These are phyloP conservation scores for Theocolax elegans DNA, from an alignment of 1,140 invertebrate genomes.

Conservation along the genomic window DNA sequence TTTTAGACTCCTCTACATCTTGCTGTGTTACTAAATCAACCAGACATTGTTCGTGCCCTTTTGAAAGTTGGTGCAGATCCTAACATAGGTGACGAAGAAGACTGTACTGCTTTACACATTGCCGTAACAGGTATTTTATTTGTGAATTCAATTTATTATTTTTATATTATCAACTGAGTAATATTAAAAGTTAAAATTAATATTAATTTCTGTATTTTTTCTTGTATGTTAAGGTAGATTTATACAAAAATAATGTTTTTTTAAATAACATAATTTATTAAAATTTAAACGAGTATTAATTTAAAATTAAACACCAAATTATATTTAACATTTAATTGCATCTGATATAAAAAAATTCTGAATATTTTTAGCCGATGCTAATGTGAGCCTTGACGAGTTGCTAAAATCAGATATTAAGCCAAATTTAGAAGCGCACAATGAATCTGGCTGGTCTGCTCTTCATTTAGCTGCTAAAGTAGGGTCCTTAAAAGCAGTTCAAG, in stretches of 20 bases:
- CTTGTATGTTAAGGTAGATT: slow-evolving; percentile 43
- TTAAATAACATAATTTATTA: no score
- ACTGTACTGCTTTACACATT: slow-evolving; percentile 67
- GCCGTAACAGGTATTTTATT: slow-evolving; percentile 65
- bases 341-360: no score
- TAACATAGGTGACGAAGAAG: slow-evolving; percentile 63
- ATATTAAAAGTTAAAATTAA: neutral
- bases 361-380: slow-evolving; percentile 35
- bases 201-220: slow-evolving; percentile 23
- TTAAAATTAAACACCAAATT: no score
- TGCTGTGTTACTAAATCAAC: slow-evolving; percentile 64
- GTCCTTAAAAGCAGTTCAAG: slow-evolving; percentile 63
- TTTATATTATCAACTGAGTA: neutral
- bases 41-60: slow-evolving; percentile 59
- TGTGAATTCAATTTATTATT: slow-evolving; percentile 7
- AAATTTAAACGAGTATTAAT: no score
- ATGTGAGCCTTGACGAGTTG: slow-evolving; percentile 50
- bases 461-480: slow-evolving; percentile 68
- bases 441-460: slow-evolving; percentile 67
- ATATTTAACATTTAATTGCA: neutral
- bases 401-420: slow-evolving; percentile 39
- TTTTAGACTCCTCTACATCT: slow-evolving; percentile 67
- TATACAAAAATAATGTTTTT: no score
- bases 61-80: slow-evolving; percentile 65
- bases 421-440: slow-evolving; percentile 48